Evolutionary conservation across 2,797 vertebrate species (phyloP), one percentile per base, ranked within the genome.

Genomic region (Gymnopithys bicolor): DNA sequence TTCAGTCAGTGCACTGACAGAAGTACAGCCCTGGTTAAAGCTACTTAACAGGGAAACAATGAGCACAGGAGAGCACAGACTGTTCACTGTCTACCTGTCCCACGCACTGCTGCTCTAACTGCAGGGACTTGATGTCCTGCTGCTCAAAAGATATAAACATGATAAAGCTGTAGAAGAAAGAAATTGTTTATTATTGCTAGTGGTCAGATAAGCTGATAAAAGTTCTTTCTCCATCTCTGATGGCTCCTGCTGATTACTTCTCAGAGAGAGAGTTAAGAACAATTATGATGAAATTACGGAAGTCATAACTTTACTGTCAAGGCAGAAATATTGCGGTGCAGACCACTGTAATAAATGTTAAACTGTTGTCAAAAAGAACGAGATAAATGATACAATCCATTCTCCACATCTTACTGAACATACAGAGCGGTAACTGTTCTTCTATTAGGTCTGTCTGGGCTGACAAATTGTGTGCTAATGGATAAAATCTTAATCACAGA

Each of bases 401-500:
- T 93, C 85, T 88, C 73, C 89, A 87, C 55, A 89, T 93, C 73
- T 89, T 89, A 71, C 59, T 70, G 86, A 94, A 88, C 90, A 93
- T n/a, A 93, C 69, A 87, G 62, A 71, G 66, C 79, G 71, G 30
- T 78, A 91, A 78, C 84, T 87, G 82, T 60, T 76, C 87, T 67
- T 91, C 78, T 87, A 39, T 92, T 93, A 86, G 18, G 43, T 91
- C 62, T 91, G 89, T 41, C 87, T 37, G 62, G 66, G 82, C 76
- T 94, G 93, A 96, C 74, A 92, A 93, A 95, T 70, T 76, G 63
- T 63, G 85, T 73, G 63, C 48, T 96, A 97, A 97, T 93, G 64
- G 80, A 56, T 78, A 89, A 95, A 93, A 93, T 68, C 79, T 95
- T 92, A 86, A 91, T 93, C 94, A 96, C 56, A 81, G 83, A 93